Evolutionary conservation across 2,797 vertebrate species (phyloP).

Genomic region (Hirundo rustica): DNA sequence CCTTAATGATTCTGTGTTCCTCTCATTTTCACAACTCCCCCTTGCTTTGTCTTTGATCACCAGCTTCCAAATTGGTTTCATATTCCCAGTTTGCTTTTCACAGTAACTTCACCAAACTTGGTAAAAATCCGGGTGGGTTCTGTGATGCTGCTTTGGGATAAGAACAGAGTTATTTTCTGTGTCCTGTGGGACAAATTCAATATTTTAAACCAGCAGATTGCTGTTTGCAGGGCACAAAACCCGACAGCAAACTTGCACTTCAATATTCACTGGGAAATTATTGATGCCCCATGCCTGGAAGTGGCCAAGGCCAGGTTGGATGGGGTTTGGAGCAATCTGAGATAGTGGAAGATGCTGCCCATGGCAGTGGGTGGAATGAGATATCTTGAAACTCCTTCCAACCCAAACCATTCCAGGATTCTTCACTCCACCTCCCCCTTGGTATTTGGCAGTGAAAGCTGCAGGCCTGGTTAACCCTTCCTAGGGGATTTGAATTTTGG

Average conservation of each 20-base stretch:
- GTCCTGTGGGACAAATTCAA: not conserved
- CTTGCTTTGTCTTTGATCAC: not conserved
- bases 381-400: not conserved
- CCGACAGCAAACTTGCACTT: not conserved
- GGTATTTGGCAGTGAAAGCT: not conserved
- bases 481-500: not conserved
- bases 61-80: not conserved
- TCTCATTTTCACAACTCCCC: not conserved
- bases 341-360: not conserved
- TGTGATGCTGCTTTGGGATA: not conserved
- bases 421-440: not conserved
- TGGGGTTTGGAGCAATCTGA: rapidly evolving
- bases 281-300: not conserved
- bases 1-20: not conserved
- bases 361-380: not conserved
- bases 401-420: not conserved
- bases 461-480: not conserved
- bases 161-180: not conserved
- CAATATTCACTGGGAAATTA: not conserved
- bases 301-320: not conserved
- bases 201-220: not conserved
- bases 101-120: not conserved
- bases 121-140: not conserved
- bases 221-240: not conserved
- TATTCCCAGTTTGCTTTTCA: not conserved